phyloP scores from a whole-genome alignment of 2,888 invertebrate genomes.

The Pterostichus niger region DNA sequence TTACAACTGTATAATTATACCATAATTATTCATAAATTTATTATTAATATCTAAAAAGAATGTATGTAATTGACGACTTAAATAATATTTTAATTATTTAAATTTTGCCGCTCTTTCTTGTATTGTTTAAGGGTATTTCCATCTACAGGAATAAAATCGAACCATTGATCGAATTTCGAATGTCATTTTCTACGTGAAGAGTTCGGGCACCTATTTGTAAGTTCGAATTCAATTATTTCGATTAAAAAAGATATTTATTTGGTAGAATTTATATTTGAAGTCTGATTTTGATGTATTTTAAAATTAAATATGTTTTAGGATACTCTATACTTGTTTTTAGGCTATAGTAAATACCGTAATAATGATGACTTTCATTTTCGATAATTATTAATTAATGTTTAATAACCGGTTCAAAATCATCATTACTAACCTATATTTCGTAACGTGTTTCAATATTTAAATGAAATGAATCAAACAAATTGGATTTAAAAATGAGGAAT shows the following conservation, averaged over 20 bases:
- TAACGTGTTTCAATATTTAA: constrained; percentile 56
- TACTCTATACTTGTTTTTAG: neutral
- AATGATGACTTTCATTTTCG: constrained; percentile 10
- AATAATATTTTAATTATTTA: neutral
- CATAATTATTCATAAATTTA: too few relatives aligned
- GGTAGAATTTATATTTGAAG: neutral
- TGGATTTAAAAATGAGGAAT: constrained; percentile 70
- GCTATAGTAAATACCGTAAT: neutral
- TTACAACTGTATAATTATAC: neutral
- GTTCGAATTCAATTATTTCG: constrained; percentile 1
- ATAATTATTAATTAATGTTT: constrained; percentile 15
- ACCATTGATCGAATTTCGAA: constrained; percentile 1
- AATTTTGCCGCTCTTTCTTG: neutral
- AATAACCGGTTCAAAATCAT: constrained; percentile 29
- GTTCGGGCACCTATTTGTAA: constrained; percentile 1
- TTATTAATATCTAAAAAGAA: neutral
- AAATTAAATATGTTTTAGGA: constrained; percentile 2
- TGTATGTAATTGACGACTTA: neutral
- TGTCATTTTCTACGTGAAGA: neutral
- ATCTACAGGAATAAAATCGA: neutral
- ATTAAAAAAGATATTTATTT: neutral
- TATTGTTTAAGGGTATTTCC: constrained; percentile 7
- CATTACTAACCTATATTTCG: constrained; percentile 61
- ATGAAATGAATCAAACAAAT: constrained; percentile 59
- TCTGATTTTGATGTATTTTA: neutral